Percentiles rank a stretch among this genome's conserved stretches.
These are phyloP conservation scores for Ciconia boyciana DNA, from an alignment of 2,113 vertebrate genomes.

Conservation along the genomic window DNA sequence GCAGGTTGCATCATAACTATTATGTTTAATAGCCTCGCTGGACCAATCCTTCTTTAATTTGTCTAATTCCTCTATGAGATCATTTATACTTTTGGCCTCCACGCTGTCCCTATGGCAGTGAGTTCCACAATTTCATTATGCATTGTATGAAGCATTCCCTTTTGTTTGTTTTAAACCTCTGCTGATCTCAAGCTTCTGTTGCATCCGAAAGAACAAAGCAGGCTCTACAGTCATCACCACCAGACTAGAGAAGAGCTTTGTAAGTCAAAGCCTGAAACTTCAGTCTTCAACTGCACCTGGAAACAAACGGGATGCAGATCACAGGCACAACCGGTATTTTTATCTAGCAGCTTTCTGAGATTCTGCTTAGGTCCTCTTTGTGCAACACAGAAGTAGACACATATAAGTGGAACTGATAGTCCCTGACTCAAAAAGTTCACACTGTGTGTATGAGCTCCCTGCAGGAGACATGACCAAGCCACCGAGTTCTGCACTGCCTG, in stretches of 20 bases:
- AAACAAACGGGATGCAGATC: background rate
- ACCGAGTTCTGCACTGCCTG: background rate
- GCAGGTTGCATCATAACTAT: constrained; percentile 42
- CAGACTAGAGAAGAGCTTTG: background rate
- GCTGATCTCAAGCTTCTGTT: background rate
- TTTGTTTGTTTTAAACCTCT: background rate
- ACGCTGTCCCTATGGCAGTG: background rate
- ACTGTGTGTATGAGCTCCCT: background rate
- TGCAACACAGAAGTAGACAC: background rate
- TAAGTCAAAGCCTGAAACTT: background rate
- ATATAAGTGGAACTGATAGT: background rate
- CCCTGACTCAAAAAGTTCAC: background rate
- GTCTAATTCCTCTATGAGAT: constrained; percentile 43
- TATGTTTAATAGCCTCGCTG: constrained; percentile 39
- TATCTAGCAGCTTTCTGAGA: background rate
- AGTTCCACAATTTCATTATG: background rate
- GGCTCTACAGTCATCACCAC: background rate
- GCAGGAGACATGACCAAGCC: background rate
- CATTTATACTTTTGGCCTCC: constrained; percentile 29
- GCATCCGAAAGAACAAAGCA: background rate
- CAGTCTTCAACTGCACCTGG: background rate
- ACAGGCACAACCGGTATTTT: background rate
- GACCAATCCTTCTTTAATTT: constrained; percentile 53
- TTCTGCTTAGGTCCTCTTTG: background rate
- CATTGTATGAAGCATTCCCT: background rate